Evolutionary conservation across 2,888 invertebrate species (phyloP).

Genomic region (Epiperipatus broadwayi): DNA sequence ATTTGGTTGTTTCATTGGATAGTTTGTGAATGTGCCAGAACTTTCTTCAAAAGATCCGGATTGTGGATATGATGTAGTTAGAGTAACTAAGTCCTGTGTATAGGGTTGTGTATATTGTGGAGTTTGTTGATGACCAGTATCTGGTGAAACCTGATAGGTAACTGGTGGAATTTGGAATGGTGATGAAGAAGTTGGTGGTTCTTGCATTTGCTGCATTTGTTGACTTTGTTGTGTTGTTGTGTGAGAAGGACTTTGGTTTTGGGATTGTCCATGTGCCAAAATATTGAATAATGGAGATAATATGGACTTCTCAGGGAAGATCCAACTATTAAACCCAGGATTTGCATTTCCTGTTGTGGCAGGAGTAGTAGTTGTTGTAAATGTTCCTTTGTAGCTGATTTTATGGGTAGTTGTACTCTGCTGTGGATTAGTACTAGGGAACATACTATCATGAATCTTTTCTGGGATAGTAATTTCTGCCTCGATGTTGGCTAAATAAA

Average conservation of each 20-base stretch:
- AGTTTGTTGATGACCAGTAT: too few relatives aligned
- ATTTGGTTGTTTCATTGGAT: too few relatives aligned
- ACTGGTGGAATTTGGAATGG: too few relatives aligned
- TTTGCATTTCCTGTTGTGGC: slow-evolving; percentile 15
- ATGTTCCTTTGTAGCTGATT: slow-evolving; percentile 44
- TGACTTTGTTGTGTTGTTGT: slow-evolving; percentile 36
- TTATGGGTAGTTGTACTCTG: slow-evolving; percentile 25
- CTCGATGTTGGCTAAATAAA: too few relatives aligned
- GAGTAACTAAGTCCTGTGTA: too few relatives aligned
- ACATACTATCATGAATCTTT: slow-evolving; percentile 19
- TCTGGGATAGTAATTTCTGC: too few relatives aligned
- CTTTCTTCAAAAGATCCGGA: too few relatives aligned
- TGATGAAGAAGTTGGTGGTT: too few relatives aligned
- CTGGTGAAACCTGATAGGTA: too few relatives aligned
- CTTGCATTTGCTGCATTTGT: slow-evolving; percentile 29
- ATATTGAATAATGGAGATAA: slow-evolving; percentile 15
- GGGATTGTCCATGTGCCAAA: slow-evolving; percentile 11
- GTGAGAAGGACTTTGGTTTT: slow-evolving; percentile 11
- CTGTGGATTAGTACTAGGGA: slow-evolving; percentile 19
- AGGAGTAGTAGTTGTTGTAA: slow-evolving; percentile 42
- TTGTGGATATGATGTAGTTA: too few relatives aligned
- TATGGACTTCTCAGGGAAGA: slow-evolving; percentile 13
- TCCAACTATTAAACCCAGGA: slow-evolving; percentile 10
- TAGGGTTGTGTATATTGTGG: too few relatives aligned
- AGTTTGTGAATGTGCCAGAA: too few relatives aligned